Evolutionary conservation across 2,888 invertebrate species (phyloP).

Genomic region (Palloptera scutellata): DNA sequence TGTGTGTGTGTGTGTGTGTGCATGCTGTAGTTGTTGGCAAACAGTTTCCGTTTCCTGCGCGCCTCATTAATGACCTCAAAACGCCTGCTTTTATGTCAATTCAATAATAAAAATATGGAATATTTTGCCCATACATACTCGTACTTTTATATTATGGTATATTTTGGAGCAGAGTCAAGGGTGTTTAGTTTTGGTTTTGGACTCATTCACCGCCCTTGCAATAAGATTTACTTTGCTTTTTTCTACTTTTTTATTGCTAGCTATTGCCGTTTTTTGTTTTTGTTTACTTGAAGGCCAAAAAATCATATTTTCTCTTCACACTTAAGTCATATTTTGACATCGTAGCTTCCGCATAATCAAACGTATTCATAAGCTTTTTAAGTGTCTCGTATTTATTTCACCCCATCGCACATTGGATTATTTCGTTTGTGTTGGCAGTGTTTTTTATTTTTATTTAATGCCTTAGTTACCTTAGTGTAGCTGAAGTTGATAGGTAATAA

Average conservation of each 20-base stretch:
- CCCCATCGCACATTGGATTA: conserved; percentile 55
- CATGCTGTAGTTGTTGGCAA: conserved; percentile 48
- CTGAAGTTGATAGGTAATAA: no score
- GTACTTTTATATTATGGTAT: not conserved
- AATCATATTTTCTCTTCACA: not conserved
- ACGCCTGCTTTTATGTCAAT: conserved; percentile 30
- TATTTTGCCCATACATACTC: conserved; percentile 1
- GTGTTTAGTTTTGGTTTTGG: conserved; percentile 41
- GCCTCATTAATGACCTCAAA: conserved; percentile 51
- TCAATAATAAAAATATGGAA: conserved; percentile 30
- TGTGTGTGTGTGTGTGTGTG: conserved; percentile 9
- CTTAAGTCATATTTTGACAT: conserved; percentile 40
- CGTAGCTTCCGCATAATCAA: conserved; percentile 50
- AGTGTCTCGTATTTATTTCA: conserved; percentile 45
- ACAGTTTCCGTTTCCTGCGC: conserved; percentile 51
- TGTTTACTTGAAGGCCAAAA: conserved; percentile 15
- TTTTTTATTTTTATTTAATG: conserved; percentile 6
- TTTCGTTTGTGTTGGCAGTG: conserved; percentile 33
- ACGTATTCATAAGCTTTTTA: conserved; percentile 43
- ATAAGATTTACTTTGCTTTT: conserved; percentile 19
- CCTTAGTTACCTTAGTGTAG: no score
- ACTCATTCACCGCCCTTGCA: not conserved
- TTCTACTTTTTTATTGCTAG: not conserved
- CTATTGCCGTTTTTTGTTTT: not conserved
- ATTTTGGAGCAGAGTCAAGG: not conserved